Conservation (phyloP, 2,113 vertebrate genomes). For the Hystrix brachyura region DNA sequence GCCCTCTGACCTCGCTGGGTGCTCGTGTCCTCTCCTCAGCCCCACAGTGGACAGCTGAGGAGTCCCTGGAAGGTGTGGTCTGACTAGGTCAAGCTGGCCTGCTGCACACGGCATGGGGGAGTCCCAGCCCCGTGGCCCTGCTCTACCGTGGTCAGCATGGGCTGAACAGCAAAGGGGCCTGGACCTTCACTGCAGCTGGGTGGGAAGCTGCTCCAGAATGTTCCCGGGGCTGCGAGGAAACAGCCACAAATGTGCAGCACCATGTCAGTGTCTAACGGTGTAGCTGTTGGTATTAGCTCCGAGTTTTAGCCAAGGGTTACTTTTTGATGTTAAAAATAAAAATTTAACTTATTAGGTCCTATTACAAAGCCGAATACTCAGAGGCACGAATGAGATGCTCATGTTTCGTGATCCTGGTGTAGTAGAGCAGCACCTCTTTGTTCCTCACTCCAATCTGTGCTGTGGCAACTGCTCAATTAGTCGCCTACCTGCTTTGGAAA, state of each 20-base stretch:
- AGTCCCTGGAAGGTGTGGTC: not conserved
- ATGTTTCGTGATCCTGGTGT: not conserved
- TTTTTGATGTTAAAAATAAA: conserved; percentile 38
- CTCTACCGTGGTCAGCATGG: not conserved
- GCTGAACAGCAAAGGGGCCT: not conserved
- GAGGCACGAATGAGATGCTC: not conserved
- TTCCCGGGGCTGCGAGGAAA: not conserved
- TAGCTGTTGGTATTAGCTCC: not conserved
- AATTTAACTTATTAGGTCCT: not conserved
- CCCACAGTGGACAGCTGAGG: not conserved
- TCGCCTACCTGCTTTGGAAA: not conserved
- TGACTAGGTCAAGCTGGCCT: not conserved
- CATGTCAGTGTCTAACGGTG: not conserved
- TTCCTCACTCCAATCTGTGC: not conserved
- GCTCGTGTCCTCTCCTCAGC: not conserved
- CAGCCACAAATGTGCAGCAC: not conserved
- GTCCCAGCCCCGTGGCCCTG: not conserved
- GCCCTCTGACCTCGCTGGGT: not conserved
- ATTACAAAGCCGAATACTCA: not conserved
- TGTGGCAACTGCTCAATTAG: not conserved
- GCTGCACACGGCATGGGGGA: not conserved
- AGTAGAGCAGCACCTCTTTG: not conserved
- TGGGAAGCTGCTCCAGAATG: not conserved
- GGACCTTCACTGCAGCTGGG: no score
- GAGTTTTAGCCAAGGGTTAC: not conserved